Percentiles rank a stretch among this genome's conserved stretches.
These are phyloP conservation scores for Hemichromis elongatus DNA, from an alignment of 2,113 vertebrate species.

Conservation along the genomic window DNA sequence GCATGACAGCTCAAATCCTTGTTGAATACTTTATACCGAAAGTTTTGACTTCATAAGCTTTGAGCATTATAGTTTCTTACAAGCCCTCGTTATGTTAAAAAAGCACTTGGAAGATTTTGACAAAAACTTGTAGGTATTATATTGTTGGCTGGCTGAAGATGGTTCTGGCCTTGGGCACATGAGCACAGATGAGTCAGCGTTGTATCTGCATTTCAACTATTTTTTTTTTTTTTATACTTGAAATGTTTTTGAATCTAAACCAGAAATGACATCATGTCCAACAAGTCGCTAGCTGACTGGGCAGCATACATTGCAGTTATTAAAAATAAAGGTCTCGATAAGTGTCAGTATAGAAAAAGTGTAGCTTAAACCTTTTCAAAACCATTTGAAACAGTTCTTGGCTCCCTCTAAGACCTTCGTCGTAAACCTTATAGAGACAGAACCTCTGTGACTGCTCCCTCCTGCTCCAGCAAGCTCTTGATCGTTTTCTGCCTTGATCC, in stretches of 20 bases:
- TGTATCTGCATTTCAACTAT: background rate
- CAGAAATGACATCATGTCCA: background rate
- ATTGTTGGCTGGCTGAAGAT: too few relatives aligned
- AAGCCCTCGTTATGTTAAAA: rapidly evolving
- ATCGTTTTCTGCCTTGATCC: background rate
- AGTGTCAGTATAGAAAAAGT: background rate
- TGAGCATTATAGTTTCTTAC: background rate
- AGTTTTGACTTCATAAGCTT: background rate
- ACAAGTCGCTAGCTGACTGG: background rate
- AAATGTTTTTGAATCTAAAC: background rate
- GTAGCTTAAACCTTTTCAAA: background rate
- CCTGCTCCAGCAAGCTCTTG: background rate
- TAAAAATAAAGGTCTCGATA: background rate
- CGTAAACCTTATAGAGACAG: background rate
- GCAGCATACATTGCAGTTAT: background rate
- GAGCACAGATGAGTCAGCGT: background rate
- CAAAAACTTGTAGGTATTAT: too few relatives aligned
- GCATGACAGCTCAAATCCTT: background rate
- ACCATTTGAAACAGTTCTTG: background rate
- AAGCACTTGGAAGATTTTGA: background rate
- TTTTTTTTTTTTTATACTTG: background rate
- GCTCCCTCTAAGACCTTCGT: background rate
- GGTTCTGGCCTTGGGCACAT: background rate
- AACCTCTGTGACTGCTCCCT: background rate
- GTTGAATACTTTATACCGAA: background rate